Percentiles rank a stretch among this genome's conserved stretches.
phyloP scores from a whole-genome alignment of 2,113 vertebrate genomes.

The Xiphophorus hellerii region DNA sequence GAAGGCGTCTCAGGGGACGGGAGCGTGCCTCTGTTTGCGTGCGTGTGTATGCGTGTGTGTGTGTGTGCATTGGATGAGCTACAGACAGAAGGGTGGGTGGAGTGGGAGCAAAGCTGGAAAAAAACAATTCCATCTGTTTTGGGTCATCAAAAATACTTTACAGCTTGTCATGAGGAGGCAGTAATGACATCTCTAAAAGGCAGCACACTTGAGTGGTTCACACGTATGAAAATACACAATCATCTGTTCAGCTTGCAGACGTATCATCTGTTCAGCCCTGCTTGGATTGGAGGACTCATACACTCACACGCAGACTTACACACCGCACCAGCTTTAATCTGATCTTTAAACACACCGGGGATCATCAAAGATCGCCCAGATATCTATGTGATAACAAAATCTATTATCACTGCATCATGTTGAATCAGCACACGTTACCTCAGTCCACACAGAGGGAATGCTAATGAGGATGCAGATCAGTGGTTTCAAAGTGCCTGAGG shows the following conservation, averaged over 20 bases:
- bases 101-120: conserved; percentile 18
- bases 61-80: not conserved
- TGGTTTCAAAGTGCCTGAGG: conserved; percentile 46
- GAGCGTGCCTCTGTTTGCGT: conserved; percentile 7
- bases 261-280: not conserved
- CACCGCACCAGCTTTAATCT: conserved; percentile 33
- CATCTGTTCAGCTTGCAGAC: too few relatives aligned
- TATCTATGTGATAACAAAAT: conserved; percentile 46
- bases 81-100: conserved; percentile 26
- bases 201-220: conserved; percentile 3
- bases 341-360: not conserved
- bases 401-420: conserved; percentile 55
- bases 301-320: conserved; percentile 18
- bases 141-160: conserved; percentile 61
- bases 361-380: conserved; percentile 42
- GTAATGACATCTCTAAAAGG: conserved; percentile 31
- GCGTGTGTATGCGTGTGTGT: conserved; percentile 8
- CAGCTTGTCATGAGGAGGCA: conserved; percentile 33
- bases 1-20: conserved; percentile 48
- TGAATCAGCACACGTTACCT: conserved; percentile 55
- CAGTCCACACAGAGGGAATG: conserved; percentile 44
- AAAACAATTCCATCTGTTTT: conserved; percentile 62
- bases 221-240: not conserved
- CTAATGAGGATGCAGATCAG: conserved; percentile 68
- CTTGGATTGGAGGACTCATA: not conserved